phyloP scores from a whole-genome alignment of 2,888 invertebrate genomes.

The Rhagonycha lutea region DNA sequence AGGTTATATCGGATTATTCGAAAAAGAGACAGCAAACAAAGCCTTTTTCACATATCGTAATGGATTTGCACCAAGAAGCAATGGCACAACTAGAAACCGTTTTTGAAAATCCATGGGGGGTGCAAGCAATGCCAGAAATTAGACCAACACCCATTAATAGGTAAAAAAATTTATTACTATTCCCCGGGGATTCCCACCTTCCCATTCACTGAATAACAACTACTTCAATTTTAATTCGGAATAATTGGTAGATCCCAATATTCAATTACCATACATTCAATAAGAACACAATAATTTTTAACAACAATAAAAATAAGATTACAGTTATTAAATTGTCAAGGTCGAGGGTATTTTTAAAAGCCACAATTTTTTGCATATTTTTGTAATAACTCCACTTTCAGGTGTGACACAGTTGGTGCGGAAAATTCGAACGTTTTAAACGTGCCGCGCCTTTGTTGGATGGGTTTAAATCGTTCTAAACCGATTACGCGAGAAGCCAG shows the following conservation, averaged over 20 bases:
- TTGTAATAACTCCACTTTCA: conserved; percentile 3
- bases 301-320: neutral
- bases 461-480: conserved; percentile 37
- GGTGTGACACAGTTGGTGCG: conserved; percentile 11
- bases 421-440: conserved; percentile 33
- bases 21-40: conserved; percentile 59
- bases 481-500: conserved; percentile 55
- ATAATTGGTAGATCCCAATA: too few relatives aligned
- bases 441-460: conserved; percentile 47
- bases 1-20: conserved; percentile 66
- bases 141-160: conserved; percentile 43
- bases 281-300: neutral
- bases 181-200: neutral
- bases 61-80: conserved; percentile 64
- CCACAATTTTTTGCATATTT: neutral
- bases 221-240: too few relatives aligned
- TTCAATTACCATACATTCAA: too few relatives aligned
- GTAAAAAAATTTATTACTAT: conserved; percentile 31
- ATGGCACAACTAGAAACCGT: conserved; percentile 49
- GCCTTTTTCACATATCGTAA: conserved; percentile 65
- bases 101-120: conserved; percentile 49
- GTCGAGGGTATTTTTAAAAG: neutral
- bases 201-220: neutral
- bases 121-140: conserved; percentile 49
- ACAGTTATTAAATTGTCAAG: neutral